Conservation (phyloP, 2,113 vertebrate genomes). For the Harpagus bidentatus region DNA sequence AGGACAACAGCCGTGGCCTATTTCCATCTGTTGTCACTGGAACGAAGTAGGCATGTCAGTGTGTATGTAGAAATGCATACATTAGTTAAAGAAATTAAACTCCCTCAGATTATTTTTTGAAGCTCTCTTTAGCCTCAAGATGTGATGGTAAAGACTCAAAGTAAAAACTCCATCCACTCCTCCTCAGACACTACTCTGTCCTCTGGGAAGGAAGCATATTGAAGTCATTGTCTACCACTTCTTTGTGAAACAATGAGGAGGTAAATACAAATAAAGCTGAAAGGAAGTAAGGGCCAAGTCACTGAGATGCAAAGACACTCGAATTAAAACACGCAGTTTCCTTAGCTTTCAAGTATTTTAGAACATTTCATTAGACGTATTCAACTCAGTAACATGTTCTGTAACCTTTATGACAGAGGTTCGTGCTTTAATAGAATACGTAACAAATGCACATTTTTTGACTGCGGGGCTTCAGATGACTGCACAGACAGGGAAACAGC, state of each 20-base stretch:
- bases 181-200: not conserved
- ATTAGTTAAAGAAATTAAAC: not conserved
- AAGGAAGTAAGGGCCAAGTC: not conserved
- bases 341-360: not conserved
- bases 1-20: not conserved
- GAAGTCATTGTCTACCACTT: not conserved
- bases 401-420: not conserved
- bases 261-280: not conserved
- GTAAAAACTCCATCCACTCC: not conserved
- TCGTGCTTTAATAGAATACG: not conserved
- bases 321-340: not conserved
- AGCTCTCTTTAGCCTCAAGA: not conserved
- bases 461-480: not conserved
- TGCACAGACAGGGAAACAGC: rapidly evolving
- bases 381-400: not conserved
- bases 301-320: not conserved
- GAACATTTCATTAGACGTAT: not conserved
- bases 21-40: not conserved
- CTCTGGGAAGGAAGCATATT: not conserved
- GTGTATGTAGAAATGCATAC: not conserved
- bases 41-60: not conserved
- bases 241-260: not conserved
- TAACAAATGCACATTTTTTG: not conserved
- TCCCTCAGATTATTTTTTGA: not conserved
- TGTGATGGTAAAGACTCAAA: not conserved